Conservation (phyloP, 1,140 invertebrate species). For the Antheraea mylitta region DNA sequence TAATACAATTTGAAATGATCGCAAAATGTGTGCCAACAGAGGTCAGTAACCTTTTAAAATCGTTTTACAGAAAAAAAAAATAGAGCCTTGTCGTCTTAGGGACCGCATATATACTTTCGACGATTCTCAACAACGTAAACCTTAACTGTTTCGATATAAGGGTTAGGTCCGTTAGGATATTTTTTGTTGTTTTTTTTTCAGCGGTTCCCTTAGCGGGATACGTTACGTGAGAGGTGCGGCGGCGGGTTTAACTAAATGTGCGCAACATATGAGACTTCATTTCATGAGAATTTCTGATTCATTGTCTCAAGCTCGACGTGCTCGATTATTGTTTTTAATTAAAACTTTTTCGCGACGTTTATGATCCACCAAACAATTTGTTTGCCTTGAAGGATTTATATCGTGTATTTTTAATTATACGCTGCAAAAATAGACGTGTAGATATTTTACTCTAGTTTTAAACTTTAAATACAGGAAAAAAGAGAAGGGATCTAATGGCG, state of each 20-base stretch:
- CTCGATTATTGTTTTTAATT: slow-evolving; percentile 7
- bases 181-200: slow-evolving; percentile 57
- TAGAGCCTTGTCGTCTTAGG: slow-evolving; percentile 30
- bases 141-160: slow-evolving; percentile 33
- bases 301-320: slow-evolving; percentile 15
- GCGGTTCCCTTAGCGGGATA: slow-evolving; percentile 58
- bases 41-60: slow-evolving; percentile 51
- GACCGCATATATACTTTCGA: slow-evolving; percentile 9
- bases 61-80: slow-evolving; percentile 39
- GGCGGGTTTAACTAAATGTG: slow-evolving; percentile 52
- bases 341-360: background rate
- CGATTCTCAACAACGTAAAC: slow-evolving; percentile 14
- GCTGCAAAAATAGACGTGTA: no score
- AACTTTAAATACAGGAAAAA: no score
- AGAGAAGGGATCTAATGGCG: no score
- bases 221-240: slow-evolving; percentile 39
- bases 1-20: background rate
- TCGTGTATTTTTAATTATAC: no score
- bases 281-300: slow-evolving; percentile 75
- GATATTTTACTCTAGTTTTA: no score
- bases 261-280: slow-evolving; percentile 52
- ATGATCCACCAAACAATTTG: background rate
- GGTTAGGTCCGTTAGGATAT: slow-evolving; percentile 28
- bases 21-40: slow-evolving; percentile 31
- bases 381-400: background rate